These are phyloP conservation scores for Baccha elongata DNA, from an alignment of 2,888 invertebrate species.

Conservation along the genomic window DNA sequence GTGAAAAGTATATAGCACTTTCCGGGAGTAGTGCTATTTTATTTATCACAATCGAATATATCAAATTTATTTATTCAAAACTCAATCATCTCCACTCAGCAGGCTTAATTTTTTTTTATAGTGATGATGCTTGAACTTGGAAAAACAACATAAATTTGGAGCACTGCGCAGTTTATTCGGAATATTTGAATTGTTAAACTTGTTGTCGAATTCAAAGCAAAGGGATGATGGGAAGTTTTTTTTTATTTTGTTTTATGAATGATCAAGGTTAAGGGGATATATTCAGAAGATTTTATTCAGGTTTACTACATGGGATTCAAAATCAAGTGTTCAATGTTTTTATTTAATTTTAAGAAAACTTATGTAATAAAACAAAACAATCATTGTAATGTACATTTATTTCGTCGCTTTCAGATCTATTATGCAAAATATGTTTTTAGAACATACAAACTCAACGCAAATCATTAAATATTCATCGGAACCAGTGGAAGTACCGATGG, in stretches of 20 bases:
- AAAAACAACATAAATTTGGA: slow-evolving; percentile 26
- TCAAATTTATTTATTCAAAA: slow-evolving; percentile 53
- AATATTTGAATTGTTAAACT: slow-evolving; percentile 64
- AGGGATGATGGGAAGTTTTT: slow-evolving; percentile 2
- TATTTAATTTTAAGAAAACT: slow-evolving; percentile 9
- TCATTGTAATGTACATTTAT: background rate
- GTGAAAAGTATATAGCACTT: background rate
- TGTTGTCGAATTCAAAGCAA: slow-evolving; percentile 38
- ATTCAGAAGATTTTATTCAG: slow-evolving; percentile 9
- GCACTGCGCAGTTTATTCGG: slow-evolving; percentile 48
- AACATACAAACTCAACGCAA: slow-evolving; percentile 35
- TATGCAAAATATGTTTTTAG: slow-evolving; percentile 46
- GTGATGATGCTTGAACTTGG: slow-evolving; percentile 23
- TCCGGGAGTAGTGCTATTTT: background rate
- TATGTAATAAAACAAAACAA: background rate
- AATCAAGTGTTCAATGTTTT: slow-evolving; percentile 52
- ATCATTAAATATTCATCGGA: slow-evolving; percentile 38
- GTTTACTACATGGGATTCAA: background rate
- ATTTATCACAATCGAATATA: slow-evolving; percentile 33
- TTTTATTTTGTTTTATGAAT: slow-evolving; percentile 39
- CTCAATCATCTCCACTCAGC: slow-evolving; percentile 8
- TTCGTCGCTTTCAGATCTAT: slow-evolving; percentile 1
- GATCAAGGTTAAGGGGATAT: slow-evolving; percentile 35
- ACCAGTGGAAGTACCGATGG: slow-evolving; percentile 43
- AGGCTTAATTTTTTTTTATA: slow-evolving; percentile 1